Evolutionary conservation across 2,113 vertebrate species (phyloP), one percentile per base, ranked within the genome.

Genomic region (Sitta europaea): DNA sequence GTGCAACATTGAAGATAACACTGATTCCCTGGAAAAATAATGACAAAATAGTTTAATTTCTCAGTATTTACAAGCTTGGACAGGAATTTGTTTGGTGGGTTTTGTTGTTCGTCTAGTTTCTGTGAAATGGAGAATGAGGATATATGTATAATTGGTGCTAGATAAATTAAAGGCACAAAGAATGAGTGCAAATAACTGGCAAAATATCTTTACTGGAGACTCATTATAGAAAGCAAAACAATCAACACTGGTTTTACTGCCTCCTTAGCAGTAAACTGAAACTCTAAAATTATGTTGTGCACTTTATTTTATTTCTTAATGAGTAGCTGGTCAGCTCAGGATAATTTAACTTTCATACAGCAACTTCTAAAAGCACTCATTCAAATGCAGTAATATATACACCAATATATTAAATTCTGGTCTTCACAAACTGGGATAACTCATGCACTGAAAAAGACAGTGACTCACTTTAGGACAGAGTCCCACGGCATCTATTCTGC

Each of bases 1-100:
- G 98, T 59, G 99, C 99, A 65, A 99, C 99, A 3, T 99, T 99
- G 95, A 99, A 99, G 97, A 99, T 99, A 92, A 99, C 99, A 96
- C 99, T 99, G 98, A 99, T 99, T 89, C 99, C 99, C 99, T 99
- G 93, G 74, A 94, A 95, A 96, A 96, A 91, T 33, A 48, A 96
- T n/a, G 67, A 86, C 65, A 98, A 90, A 96, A 90, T 67, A 91
- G 90, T 78, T 66, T 68, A 91, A 79, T 92, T 89, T 75, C 28
- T 91, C 57, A 82, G 51, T 73, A 57, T 91, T 91, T 80, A 67
- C 25, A 65, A 63, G 82, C 14, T 20, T 73, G 28, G 15, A 12
- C 67, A 51, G 76, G 43, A 31, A 33, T 54, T 84, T 47, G 63
- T 23, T 67, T 73, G 59, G 29, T 67, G 68, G 5, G 4, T 3